phyloP scores from a whole-genome alignment of 2,888 invertebrate genomes.

The Caenorhabditis panamensis region DNA sequence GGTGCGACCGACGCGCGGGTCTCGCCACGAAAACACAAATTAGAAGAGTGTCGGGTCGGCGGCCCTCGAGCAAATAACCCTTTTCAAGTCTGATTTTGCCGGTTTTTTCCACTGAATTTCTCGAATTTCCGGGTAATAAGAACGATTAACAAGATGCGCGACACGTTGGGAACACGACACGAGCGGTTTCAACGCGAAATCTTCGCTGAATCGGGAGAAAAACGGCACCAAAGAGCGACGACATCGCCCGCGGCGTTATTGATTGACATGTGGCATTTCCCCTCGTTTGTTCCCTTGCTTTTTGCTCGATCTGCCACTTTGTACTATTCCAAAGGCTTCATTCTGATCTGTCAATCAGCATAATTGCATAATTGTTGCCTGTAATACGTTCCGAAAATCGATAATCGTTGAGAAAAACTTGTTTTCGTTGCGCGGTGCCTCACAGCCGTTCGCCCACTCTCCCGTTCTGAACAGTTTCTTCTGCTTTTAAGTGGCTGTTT shows the following conservation, averaged over 20 bases:
- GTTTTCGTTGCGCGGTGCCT: neutral
- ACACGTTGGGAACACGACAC: neutral
- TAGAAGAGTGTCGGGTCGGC: slow-evolving; percentile 26
- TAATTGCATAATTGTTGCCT: slow-evolving; percentile 1
- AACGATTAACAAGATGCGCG: slow-evolving; percentile 7
- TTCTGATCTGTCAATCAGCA: too few species aligned
- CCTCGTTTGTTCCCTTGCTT: neutral
- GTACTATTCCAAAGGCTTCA: too few species aligned
- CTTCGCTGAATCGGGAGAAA: neutral
- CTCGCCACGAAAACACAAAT: slow-evolving; percentile 41
- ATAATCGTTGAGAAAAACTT: neutral
- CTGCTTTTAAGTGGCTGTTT: neutral
- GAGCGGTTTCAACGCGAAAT: neutral
- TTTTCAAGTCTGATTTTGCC: slow-evolving; percentile 21
- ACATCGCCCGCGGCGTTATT: slow-evolving; percentile 22
- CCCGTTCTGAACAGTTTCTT: slow-evolving; percentile 7
- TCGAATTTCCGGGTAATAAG: slow-evolving; percentile 2
- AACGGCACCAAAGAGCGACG: neutral
- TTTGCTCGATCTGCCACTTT: neutral
- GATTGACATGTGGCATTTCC: slow-evolving; percentile 30
- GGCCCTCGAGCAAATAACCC: slow-evolving; percentile 16
- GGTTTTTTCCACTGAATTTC: slow-evolving; percentile 6
- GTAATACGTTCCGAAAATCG: neutral
- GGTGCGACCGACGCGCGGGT: slow-evolving; percentile 2
- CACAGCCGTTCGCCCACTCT: neutral